phyloP scores from a whole-genome alignment of 2,113 vertebrate species.

The Notarius quadriscutis region DNA sequence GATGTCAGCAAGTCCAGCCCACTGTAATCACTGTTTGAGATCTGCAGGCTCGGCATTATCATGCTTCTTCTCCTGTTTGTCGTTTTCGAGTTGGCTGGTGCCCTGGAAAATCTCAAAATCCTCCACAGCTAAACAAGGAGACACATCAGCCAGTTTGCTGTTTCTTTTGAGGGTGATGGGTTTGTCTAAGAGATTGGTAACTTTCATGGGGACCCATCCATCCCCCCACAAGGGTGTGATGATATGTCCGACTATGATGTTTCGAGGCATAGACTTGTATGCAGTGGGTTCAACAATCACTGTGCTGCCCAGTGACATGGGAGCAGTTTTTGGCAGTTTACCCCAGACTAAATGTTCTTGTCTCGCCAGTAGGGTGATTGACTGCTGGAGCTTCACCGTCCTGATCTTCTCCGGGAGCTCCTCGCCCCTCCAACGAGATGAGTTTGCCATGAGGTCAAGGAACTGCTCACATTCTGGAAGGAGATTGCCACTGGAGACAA shows the following conservation, averaged over 20 bases:
- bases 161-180: constrained; percentile 47
- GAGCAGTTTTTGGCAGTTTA: neutral
- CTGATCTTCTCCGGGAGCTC: neutral
- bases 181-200: neutral
- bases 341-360: constrained; percentile 51
- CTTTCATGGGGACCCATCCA: constrained; percentile 48
- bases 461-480: too few species aligned
- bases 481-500: too few species aligned
- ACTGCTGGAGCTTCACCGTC: neutral
- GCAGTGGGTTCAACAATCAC: constrained; percentile 9
- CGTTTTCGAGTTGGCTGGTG: neutral
- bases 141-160: constrained; percentile 52
- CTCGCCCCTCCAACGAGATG: too few species aligned
- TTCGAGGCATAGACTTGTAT: neutral
- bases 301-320: constrained; percentile 24
- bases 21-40: neutral
- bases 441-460: too few species aligned
- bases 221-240: constrained; percentile 47
- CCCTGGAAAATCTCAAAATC: constrained; percentile 41
- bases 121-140: constrained; percentile 22
- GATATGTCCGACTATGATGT: constrained; percentile 19
- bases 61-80: neutral
- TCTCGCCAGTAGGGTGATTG: constrained; percentile 35
- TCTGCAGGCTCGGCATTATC: neutral
- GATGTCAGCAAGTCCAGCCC: neutral